Evolutionary conservation across 2,797 vertebrate genomes (phyloP).

Genomic region (Lagocephalus sceleratus): DNA sequence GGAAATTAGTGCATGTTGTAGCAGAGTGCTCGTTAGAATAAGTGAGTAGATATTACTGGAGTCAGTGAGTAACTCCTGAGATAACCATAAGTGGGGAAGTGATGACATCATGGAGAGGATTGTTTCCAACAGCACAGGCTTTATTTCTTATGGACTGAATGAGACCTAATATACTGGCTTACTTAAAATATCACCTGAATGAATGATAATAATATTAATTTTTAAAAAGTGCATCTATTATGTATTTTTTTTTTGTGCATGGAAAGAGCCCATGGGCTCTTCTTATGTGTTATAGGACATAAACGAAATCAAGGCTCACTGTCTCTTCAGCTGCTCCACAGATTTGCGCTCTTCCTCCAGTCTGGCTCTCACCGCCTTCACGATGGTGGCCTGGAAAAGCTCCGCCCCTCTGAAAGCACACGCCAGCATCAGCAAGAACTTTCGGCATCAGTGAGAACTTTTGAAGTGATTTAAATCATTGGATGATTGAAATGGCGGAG

Average conservation of each 20-base stretch:
- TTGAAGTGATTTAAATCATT: no score
- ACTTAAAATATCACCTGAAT: no score
- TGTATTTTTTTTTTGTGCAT: no score
- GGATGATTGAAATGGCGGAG: no score
- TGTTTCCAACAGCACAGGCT: no score
- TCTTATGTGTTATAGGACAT: no score
- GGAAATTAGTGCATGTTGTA: slow-evolving; percentile 49
- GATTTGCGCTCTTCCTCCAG: slow-evolving; percentile 97
- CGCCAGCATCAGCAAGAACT: neutral
- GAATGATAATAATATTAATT: neutral
- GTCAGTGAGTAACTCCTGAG: slow-evolving; percentile 33
- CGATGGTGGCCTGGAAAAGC: slow-evolving; percentile 97
- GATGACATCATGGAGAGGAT: slow-evolving; percentile 26
- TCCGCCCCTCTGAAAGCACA: slow-evolving; percentile 88
- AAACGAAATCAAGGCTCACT: slow-evolving; percentile 79
- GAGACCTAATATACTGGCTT: no score
- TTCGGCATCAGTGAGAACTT: no score
- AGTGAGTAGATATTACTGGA: slow-evolving; percentile 45
- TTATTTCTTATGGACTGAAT: no score
- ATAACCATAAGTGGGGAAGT: slow-evolving; percentile 51
- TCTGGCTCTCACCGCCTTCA: slow-evolving; percentile 94
- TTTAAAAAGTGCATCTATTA: no score
- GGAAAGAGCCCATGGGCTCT: no score
- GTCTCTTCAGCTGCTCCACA: slow-evolving; percentile 98
- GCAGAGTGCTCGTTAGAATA: slow-evolving; percentile 55